Percentiles rank a stretch among this genome's conserved stretches.
phyloP scores from a whole-genome alignment of 2,113 vertebrate genomes.

The Bubo scandiacus region DNA sequence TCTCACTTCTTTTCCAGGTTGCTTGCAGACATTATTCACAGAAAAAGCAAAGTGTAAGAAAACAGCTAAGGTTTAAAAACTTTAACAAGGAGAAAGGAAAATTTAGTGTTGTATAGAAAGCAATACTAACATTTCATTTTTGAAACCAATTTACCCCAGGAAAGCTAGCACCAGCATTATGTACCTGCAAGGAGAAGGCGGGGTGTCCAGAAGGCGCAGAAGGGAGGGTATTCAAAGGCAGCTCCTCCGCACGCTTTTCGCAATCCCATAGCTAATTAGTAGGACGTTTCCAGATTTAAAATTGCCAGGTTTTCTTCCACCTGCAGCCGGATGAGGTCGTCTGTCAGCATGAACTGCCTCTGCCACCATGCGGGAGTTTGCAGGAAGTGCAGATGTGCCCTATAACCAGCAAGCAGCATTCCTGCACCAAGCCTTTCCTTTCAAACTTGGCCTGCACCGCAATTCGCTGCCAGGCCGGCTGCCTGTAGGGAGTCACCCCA shows the following conservation, averaged over 20 bases:
- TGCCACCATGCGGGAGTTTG: conserved; percentile 36
- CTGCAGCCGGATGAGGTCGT: rapidly evolving
- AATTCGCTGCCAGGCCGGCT: neutral
- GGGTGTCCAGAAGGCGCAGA: neutral
- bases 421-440: rapidly evolving
- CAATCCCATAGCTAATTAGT: no score
- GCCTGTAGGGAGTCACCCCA: no score
- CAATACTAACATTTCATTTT: neutral
- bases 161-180: rapidly evolving
- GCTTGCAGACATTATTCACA: neutral
- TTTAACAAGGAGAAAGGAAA: neutral
- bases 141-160: neutral
- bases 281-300: neutral
- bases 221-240: neutral
- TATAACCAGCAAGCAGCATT: rapidly evolving
- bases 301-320: neutral
- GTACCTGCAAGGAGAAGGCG: neutral
- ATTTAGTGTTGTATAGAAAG: neutral
- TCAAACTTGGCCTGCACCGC: rapidly evolving
- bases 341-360: neutral
- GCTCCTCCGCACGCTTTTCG: rapidly evolving
- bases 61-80: neutral
- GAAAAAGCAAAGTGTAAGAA: neutral
- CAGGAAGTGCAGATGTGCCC: neutral
- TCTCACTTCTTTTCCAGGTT: neutral